These are phyloP conservation scores for Synergus japonicus DNA, from an alignment of 2,888 invertebrate species.

Conservation along the genomic window DNA sequence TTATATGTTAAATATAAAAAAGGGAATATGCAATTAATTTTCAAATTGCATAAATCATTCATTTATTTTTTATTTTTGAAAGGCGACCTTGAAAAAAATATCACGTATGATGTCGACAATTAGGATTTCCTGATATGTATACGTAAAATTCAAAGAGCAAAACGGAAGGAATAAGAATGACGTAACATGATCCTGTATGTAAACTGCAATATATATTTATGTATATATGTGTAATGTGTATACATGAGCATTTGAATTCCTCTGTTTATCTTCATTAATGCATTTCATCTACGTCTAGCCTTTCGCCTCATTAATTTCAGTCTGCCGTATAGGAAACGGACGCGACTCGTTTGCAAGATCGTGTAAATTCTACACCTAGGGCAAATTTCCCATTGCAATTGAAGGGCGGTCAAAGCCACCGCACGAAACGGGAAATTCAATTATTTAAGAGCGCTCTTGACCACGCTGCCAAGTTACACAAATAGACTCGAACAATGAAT, in stretches of 20 bases:
- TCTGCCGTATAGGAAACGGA: slow-evolving; percentile 43
- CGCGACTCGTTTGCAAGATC: slow-evolving; percentile 48
- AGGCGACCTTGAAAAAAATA: not conserved
- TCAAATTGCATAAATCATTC: not conserved
- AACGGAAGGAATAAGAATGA: slow-evolving; percentile 6
- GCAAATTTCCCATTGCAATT: slow-evolving; percentile 50
- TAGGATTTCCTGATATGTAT: slow-evolving; percentile 3
- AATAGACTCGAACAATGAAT: slow-evolving; percentile 23
- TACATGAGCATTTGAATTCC: slow-evolving; percentile 12
- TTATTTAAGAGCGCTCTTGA: slow-evolving; percentile 50
- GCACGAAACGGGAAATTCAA: slow-evolving; percentile 54
- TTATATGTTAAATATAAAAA: not conserved
- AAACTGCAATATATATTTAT: not conserved
- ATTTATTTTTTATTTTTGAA: not conserved
- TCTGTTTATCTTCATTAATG: slow-evolving; percentile 22
- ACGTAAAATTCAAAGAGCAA: not conserved
- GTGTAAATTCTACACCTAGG: slow-evolving; percentile 43
- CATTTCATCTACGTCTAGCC: slow-evolving; percentile 8
- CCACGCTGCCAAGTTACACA: slow-evolving; percentile 30
- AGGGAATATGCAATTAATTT: not conserved
- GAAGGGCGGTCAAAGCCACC: slow-evolving; percentile 54
- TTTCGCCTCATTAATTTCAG: slow-evolving; percentile 8
- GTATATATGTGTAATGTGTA: too few relatives aligned
- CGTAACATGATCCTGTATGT: not conserved
- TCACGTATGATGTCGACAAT: not conserved